Conservation (phyloP, 2,797 vertebrate species). For the Sardinella longiceps region DNA sequence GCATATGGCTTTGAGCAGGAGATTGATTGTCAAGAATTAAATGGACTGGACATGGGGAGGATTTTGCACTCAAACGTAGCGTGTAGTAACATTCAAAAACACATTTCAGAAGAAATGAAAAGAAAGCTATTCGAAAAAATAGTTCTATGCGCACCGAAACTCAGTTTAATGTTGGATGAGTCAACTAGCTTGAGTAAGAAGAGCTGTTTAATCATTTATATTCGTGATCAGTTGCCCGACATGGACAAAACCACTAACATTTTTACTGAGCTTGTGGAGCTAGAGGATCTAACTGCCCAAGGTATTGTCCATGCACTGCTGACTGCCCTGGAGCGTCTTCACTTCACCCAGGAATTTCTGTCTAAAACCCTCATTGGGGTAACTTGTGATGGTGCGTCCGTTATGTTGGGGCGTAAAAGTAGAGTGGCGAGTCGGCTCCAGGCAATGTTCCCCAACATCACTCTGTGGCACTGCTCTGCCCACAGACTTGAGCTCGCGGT, state of each 20-base stretch:
- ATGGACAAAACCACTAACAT: constrained; percentile 33
- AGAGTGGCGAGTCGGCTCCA: constrained; percentile 28
- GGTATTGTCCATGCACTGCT: constrained; percentile 19
- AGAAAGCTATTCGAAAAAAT: neutral
- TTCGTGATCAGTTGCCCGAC: neutral
- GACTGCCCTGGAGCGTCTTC: constrained; percentile 8
- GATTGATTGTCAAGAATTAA: constrained; percentile 38
- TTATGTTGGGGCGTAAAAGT: constrained; percentile 30
- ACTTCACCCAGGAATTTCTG: constrained; percentile 27
- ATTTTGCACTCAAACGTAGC: constrained; percentile 26
- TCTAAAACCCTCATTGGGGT: constrained; percentile 33
- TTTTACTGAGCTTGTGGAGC: constrained; percentile 31
- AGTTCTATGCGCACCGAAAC: too few relatives aligned
- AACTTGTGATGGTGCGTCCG: constrained; percentile 38
- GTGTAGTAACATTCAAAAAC: constrained; percentile 24
- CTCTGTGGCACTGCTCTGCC: constrained; percentile 36
- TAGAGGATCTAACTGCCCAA: constrained; percentile 29
- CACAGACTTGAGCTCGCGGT: constrained; percentile 40
- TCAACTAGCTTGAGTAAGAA: neutral
- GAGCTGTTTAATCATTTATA: neutral
- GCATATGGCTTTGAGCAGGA: constrained; percentile 35
- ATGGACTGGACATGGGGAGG: constrained; percentile 36
- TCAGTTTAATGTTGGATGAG: neutral
- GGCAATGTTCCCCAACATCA: constrained; percentile 39
- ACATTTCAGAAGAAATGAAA: constrained; percentile 35